Base-by-base conservation (phyloP, 2,113 vertebrate species). In the mouse (Mus musculus) region DNA sequence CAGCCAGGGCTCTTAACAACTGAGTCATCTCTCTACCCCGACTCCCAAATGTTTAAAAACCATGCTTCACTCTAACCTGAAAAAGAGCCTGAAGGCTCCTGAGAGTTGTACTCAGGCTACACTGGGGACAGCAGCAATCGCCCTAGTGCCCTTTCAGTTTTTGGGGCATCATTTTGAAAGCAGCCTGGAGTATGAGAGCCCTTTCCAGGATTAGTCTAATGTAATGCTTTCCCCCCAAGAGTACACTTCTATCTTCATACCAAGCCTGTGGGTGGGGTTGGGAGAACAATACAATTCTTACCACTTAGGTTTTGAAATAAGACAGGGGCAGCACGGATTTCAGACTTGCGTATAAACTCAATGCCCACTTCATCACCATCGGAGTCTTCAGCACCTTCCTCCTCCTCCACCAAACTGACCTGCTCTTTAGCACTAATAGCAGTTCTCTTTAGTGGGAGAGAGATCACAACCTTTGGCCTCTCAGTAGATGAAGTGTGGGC, bases 261-360 rank as follows among this genome's bases (percentile, higher is more conserved):
- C 39, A 85, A 9, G n/a, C 63, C 63, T 3, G 3, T 9, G 26
- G 26, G 26, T 65, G 63, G 59, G 59, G 59, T 59, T 59, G n/a
- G 0, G 26, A 4, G 17, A 7, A n/a, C 36, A 73, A 19, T 10
- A 65, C 11, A 91, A 95, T 52, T 80, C 97, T 97, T 96, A 98
- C 97, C 97, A 82, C 97, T 98, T 17, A 98, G 89, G 78, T 97
- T 98, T 73, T 98, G 97, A 87, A 97, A 97, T 54, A 97, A 89
- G 84, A 97, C 93, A 63, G 97, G 97, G 7, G 96, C 52, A 76
- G 89, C 82, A 85, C 39, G 91, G 12, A 95, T 78, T 56, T 96
- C 90, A 73, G 97, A 81, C 67, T 97, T 97, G n/a, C 2, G 95
- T 71, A 94, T 56, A 67, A 97, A 96, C 52, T 96, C 95, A 56